Evolutionary conservation across 2,888 invertebrate genomes (phyloP).

Genomic region (Heliconius sara): DNA sequence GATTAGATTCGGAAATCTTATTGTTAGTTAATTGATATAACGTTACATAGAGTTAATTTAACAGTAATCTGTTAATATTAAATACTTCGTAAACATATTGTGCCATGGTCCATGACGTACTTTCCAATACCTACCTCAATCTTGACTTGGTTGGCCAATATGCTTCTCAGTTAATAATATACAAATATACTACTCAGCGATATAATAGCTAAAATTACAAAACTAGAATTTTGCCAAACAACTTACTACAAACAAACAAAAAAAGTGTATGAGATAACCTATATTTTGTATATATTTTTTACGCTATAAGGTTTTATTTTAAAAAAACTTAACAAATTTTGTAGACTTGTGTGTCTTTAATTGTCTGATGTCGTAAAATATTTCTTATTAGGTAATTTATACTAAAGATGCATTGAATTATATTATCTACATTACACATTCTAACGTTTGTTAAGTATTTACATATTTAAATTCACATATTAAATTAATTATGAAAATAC

Average conservation of each 20-base stretch:
- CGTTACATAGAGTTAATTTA: too few relatives aligned
- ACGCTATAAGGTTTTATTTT: not conserved
- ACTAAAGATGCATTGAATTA: not conserved
- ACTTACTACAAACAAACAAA: not conserved
- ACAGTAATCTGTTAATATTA: not conserved
- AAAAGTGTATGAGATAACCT: not conserved
- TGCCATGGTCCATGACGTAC: conserved; percentile 13
- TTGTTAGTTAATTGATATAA: too few relatives aligned
- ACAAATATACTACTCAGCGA: not conserved
- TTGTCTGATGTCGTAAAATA: not conserved
- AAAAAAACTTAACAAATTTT: too few relatives aligned
- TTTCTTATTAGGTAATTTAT: not conserved
- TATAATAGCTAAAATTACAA: not conserved
- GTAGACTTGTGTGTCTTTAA: not conserved
- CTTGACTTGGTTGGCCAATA: conserved; percentile 9
- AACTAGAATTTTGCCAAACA: not conserved
- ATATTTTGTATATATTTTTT: not conserved
- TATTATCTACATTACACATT: too few relatives aligned
- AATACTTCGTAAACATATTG: not conserved
- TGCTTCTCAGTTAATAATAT: not conserved
- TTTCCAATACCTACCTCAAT: conserved; percentile 22
- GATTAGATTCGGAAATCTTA: too few relatives aligned
- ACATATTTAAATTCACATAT: too few relatives aligned
- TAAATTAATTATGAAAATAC: too few relatives aligned
- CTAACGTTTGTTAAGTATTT: too few relatives aligned